phyloP scores from a whole-genome alignment of 2,113 vertebrate genomes.

The Xiphorhynchus elegans region DNA sequence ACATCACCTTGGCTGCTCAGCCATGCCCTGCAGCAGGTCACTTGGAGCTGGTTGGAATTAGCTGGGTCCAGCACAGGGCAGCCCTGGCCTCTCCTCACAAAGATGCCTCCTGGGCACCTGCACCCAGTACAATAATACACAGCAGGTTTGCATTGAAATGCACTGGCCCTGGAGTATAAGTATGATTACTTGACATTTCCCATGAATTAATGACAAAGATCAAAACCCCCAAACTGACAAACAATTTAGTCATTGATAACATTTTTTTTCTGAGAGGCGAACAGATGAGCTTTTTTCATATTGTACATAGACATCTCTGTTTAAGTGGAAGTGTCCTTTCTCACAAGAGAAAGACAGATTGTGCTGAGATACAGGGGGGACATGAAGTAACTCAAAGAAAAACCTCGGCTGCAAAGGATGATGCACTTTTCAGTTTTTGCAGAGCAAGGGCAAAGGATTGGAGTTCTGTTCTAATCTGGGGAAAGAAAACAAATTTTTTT shows the following conservation, averaged over 20 bases:
- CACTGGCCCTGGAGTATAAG: background rate
- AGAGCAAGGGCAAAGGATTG: background rate
- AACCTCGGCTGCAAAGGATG: background rate
- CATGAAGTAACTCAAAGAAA: background rate
- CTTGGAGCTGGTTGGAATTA: background rate
- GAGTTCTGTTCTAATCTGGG: background rate
- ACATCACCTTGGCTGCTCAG: background rate
- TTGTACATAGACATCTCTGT: rapidly evolving
- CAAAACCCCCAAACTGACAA: rapidly evolving
- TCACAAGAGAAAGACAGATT: background rate
- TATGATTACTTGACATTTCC: background rate
- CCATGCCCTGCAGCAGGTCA: rapidly evolving
- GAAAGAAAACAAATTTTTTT: background rate
- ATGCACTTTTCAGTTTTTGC: background rate
- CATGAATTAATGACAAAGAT: background rate
- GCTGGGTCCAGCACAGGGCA: rapidly evolving
- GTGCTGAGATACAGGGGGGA: background rate
- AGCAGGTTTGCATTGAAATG: background rate
- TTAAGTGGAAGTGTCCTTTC: background rate
- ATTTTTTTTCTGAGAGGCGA: background rate
- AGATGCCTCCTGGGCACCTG: background rate
- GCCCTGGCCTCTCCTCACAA: rapidly evolving
- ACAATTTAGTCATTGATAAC: background rate
- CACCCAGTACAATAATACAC: rapidly evolving
- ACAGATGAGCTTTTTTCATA: background rate